Evolutionary conservation across 1,140 invertebrate genomes (phyloP), one percentile per base, ranked within the genome.

Genomic region (Trichonephila clavipes): DNA sequence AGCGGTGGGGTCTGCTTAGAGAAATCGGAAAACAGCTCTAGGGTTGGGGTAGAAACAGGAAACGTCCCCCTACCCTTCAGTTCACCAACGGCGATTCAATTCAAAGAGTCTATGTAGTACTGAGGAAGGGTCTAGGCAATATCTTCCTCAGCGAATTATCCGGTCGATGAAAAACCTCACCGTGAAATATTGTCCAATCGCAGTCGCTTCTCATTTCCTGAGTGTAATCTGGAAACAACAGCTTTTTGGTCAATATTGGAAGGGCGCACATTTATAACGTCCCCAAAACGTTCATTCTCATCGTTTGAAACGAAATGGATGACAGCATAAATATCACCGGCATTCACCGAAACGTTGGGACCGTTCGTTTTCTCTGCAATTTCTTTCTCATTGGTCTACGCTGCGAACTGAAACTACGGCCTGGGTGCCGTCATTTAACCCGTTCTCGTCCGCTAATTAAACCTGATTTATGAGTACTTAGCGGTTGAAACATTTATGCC

Each of bases 211-310:
- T 92, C 90, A 92, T 92, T 92, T 86, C 82, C 90, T 58, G 62
- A 83, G 34, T 92, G 90, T 92, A 92, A 92, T 92, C 90, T 92
- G 82, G 82, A 92, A 92, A 92, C 90, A 92, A 92, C 90, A 86
- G 82, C 82, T 69, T 92, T 92, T 92, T 92, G 90, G 90, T 92
- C 90, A 92, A 92, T 92, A 92, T 92, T 92, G 90, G 90, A 86
- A 90, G 64, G 90, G 82, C 59, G 90, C 82, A 85, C 90, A 92
- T 92, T 92, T 92, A 86, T 92, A 92, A 92, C 90, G 82, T 62
- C 89, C 58, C 88, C 88, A 24, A 90, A 90, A 81, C 21, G 88
- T 81, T 44, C 77, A 64, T 91, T 91, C 89, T 91, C 77, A 83
- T 91, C 88, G 69, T 81, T 85, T 59, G 18, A 81, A 85, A 77